Conservation (phyloP, 2,888 invertebrate genomes). For the Caenorhabditis sp. region DNA sequence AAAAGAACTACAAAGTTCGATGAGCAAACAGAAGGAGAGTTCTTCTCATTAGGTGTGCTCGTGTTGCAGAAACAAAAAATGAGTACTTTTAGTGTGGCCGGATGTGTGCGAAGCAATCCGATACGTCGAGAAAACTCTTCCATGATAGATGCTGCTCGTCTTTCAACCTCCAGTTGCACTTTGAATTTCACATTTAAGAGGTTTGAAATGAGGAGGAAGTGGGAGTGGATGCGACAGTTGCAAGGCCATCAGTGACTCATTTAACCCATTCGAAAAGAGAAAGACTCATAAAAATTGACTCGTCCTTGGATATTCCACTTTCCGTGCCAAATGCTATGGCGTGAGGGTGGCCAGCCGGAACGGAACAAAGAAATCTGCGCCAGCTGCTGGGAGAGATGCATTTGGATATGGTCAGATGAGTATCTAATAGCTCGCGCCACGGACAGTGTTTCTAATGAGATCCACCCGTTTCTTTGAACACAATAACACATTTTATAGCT, state of each 20-base stretch:
- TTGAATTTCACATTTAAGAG: conserved; percentile 7
- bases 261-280: conserved; percentile 14
- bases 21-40: conserved; percentile 16
- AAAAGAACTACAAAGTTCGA: conserved; percentile 24
- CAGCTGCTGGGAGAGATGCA: conserved; percentile 5
- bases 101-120: conserved; percentile 13
- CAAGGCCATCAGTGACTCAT: conserved; percentile 50
- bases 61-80: conserved; percentile 16
- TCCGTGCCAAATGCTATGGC: conserved; percentile 13
- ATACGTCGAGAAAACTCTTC: conserved; percentile 14
- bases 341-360: conserved; percentile 5
- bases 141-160: conserved; percentile 23
- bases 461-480: background rate
- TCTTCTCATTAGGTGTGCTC: conserved; percentile 19
- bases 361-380: conserved; percentile 21
- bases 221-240: conserved; percentile 23
- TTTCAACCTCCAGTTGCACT: conserved; percentile 15
- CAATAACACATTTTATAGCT: background rate
- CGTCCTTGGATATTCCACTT: conserved; percentile 34
- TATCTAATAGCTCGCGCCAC: background rate
- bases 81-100: conserved; percentile 7
- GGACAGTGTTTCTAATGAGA: background rate
- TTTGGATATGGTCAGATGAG: conserved; percentile 15
- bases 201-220: background rate
- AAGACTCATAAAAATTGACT: conserved; percentile 28